A percentile compares a stretch with the other conserved stretches of the same genome.
Evolutionary conservation across 2,797 vertebrate species (phyloP).

Genomic region (Babyrousa celebensis): DNA sequence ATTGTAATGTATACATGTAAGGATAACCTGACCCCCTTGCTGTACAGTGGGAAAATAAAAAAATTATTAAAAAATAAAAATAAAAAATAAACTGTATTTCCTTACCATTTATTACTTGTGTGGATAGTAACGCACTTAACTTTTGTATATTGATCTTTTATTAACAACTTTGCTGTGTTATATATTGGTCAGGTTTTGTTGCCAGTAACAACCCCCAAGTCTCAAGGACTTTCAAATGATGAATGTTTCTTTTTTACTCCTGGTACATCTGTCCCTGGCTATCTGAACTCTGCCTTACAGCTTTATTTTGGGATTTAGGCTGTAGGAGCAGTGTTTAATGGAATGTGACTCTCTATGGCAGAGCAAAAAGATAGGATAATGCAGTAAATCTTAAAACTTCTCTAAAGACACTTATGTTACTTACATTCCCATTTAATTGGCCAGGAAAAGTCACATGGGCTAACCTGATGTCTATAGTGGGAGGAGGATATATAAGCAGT

Average conservation of each 20-base stretch:
- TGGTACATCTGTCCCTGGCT: neutral
- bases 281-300: neutral
- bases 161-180: slow-evolving; percentile 32
- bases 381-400: slow-evolving; percentile 1
- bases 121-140: slow-evolving; percentile 1
- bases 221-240: slow-evolving; percentile 33
- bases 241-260: slow-evolving; percentile 4
- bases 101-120: slow-evolving; percentile 24
- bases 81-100: slow-evolving; percentile 34
- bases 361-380: neutral
- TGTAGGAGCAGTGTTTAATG: neutral
- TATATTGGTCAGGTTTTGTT: neutral
- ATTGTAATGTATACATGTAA: no score
- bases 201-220: neutral
- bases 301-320: slow-evolving; percentile 29
- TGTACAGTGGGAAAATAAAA: no score
- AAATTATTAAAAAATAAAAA: no score
- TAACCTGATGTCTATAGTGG: no score
- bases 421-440: neutral
- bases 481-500: no score
- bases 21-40: no score
- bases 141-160: neutral
- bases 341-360: neutral
- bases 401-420: neutral
- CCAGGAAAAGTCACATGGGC: no score